Conservation (phyloP, 2,888 invertebrate genomes). For the Drosophila fungiperda region DNA sequence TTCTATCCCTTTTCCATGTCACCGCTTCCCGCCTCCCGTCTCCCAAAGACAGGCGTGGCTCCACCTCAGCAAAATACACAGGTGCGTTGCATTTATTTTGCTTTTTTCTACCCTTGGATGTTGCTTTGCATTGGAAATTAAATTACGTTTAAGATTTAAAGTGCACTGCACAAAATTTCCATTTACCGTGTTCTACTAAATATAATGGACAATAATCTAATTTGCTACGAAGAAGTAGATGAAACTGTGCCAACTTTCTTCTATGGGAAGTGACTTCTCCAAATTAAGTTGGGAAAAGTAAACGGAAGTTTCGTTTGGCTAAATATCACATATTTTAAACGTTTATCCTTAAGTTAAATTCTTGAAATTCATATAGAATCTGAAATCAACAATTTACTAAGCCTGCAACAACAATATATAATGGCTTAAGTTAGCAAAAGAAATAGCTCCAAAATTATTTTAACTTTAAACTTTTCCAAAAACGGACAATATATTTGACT, state of each 20-base stretch:
- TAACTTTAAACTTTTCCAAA: constrained; percentile 10
- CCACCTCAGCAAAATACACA: constrained; percentile 24
- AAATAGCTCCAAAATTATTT: constrained; percentile 15
- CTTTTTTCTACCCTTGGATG: constrained; percentile 18
- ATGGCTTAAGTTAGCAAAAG: not conserved
- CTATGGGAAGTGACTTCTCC: constrained; percentile 16
- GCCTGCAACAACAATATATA: too few species aligned
- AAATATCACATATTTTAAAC: not conserved
- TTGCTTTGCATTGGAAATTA: constrained; percentile 67
- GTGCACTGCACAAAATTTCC: constrained; percentile 47
- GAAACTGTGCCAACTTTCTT: constrained; percentile 17
- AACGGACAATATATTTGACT: constrained; percentile 20
- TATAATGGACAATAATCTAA: constrained; percentile 62
- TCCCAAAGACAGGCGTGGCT: not conserved
- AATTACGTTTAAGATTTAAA: constrained; percentile 73
- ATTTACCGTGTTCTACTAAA: constrained; percentile 42
- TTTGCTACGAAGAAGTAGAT: constrained; percentile 23
- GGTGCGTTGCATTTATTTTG: constrained; percentile 41
- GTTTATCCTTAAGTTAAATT: not conserved
- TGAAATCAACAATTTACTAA: not conserved
- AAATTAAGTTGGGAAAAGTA: not conserved
- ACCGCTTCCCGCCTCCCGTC: constrained; percentile 12
- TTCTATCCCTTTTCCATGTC: constrained; percentile 4
- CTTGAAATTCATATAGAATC: not conserved
- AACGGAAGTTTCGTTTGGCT: not conserved